Base-by-base conservation (phyloP, 2,113 vertebrate genomes). In the Bagarius yarrelli region DNA sequence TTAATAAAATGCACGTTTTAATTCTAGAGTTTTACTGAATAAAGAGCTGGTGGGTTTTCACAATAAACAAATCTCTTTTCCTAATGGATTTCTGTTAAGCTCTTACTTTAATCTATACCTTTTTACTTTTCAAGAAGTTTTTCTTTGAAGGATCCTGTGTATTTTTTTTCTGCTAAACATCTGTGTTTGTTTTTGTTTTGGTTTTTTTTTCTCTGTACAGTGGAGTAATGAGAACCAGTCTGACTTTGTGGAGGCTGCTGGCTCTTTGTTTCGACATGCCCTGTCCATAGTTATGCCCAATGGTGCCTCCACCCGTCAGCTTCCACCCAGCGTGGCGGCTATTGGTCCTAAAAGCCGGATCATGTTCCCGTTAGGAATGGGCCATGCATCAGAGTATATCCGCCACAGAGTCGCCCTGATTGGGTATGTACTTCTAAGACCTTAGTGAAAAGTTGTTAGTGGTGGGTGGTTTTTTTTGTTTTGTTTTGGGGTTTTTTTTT, bases 191-290 rank as follows among this genome's bases (percentile, higher is more conserved):
- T 34, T 57, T 56, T 72, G 44, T 40, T 50, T 34, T 66, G 6
- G 30, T 59, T 53, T 25, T 21, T 53, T 25, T 61, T 8, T 16
- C 34, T 79, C 61, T 63, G 84, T 75, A 80, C 89, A 99, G 98
- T 99, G 98, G 98, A 98, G 94, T 88, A 96, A 97, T n/a, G 88
- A 92, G 61, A 94, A 96, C 91, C 96, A 99, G 89, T 95, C 95
- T 0, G 96, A 99, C 80, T 91, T 98, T 85, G 89, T 96, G 0
- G 93, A 96, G 83, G 90, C 94, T 0, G 96, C 96, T 0, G 93
- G 95, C 32, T 92, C 95, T 69, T 8, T 96, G 81, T 92, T 98
- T 84, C 94, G 93, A 6, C 89, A 91, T 1, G 92, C 92, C 12
- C 69, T 98, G 75, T 93, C 93, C 0, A 71, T 95, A 81, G 90